Base-by-base conservation (phyloP, 2,113 vertebrate genomes). In the Chaenocephalus aceratus region DNA sequence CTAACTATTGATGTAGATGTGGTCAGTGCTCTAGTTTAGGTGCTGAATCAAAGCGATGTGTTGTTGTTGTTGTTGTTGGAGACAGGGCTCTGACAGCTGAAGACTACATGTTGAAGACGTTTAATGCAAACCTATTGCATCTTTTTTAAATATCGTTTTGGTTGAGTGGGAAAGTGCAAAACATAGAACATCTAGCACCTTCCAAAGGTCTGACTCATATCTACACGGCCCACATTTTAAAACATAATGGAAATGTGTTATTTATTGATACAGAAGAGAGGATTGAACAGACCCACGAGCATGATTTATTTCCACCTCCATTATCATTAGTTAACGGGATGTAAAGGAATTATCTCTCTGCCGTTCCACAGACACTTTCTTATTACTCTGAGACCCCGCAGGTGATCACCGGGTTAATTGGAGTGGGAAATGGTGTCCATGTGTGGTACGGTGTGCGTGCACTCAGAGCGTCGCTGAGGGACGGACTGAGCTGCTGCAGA, bases 361-460 rank as follows among this genome's bases (percentile, higher is more conserved):
- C 21, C 14, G 9, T 18, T 70, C 72, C 53, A 36, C 63, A 49
- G 79, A 67, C 74, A 2, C 15, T 48, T 11, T 2, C 0, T 63
- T 57, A 78, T 82, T 69, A 61, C 61, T 30, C 46, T 68, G 49
- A 21, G 8, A 83, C 66, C n/a, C 48, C 59, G 11, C 61, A 77
- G 80, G 80, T 53, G 70, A 56, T 73, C 1, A n/a, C 2, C 46
- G 52, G 86, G 89, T 88, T 90, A 88, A 90, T 88, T 90, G 21
- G 80, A 63, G 4, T 23, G 89, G 86, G 89, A 80, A 64, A 70
- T 67, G 34, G 53, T 66, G 36, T 66, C 21, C 13, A 0, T 46
- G 63, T 77, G 66, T 46, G 56, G 30, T 41, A 16, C 65, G n/a
- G 56, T 21, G 21, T 21, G 21, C 44, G 1, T 36, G 18, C 45